Percentiles rank a stretch among this genome's conserved stretches.
Evolutionary conservation across 2,888 invertebrate genomes (phyloP).

Genomic region (Melangyna quadrimaculata): DNA sequence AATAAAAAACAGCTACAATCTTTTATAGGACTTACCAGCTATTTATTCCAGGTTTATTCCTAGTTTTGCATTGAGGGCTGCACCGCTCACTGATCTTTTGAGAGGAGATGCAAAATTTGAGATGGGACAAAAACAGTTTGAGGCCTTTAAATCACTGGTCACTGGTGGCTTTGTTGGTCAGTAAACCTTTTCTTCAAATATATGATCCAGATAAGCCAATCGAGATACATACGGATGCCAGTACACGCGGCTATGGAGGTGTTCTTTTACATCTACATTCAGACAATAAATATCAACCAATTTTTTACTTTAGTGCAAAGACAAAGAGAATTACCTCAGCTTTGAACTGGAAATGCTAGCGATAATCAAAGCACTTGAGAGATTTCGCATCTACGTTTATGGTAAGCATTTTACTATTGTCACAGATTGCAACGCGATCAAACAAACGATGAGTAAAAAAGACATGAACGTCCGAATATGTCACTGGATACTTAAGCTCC

Average conservation of each 20-base stretch:
- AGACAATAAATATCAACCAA: neutral
- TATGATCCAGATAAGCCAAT: neutral
- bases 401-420: no score
- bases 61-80: neutral
- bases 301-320: neutral
- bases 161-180: neutral
- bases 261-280: neutral
- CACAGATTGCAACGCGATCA: no score
- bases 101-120: no score
- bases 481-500: no score
- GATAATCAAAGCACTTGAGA: no score
- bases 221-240: neutral
- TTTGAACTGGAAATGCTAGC: no score
- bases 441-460: no score
- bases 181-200: neutral
- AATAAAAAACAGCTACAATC: neutral
- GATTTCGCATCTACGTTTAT: no score
- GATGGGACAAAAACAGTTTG: no score
- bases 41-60: neutral
- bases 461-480: no score
- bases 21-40: neutral
- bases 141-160: no score
- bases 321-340: neutral
- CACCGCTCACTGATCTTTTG: no score
- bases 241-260: neutral